These are phyloP conservation scores for Paguma larvata DNA, from an alignment of 2,797 vertebrate species.

Conservation along the genomic window DNA sequence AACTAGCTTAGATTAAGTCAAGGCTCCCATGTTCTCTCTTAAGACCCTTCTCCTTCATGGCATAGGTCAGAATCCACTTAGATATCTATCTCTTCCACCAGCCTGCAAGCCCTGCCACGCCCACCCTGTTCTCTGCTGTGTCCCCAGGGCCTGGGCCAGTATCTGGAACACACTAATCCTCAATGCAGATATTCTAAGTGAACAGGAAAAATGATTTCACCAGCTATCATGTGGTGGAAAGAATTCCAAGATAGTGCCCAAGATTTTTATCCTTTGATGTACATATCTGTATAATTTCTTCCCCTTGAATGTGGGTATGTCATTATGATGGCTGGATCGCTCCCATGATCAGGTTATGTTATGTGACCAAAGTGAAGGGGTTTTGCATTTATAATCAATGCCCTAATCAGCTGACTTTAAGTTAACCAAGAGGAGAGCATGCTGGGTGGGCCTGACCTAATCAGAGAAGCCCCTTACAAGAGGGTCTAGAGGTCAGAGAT, in stretches of 20 bases:
- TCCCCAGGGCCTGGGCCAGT: background rate
- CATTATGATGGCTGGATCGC: background rate
- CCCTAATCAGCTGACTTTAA: background rate
- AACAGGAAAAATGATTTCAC: background rate
- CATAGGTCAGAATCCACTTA: no score
- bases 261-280: background rate
- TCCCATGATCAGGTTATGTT: background rate
- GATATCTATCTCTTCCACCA: background rate
- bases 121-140: background rate
- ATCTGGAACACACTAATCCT: background rate
- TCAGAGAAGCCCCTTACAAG: background rate
- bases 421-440: background rate
- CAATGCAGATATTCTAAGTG: background rate
- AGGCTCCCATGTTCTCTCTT: background rate
- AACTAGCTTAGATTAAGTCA: background rate
- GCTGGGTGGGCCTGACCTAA: background rate
- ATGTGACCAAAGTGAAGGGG: background rate
- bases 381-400: background rate
- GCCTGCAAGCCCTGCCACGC: background rate
- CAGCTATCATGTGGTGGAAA: background rate
- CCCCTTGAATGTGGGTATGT: background rate
- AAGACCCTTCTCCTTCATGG: background rate
- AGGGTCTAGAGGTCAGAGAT: background rate
- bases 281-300: background rate
- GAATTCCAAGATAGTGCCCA: background rate